Evolutionary conservation across 2,888 invertebrate species (phyloP), one percentile per base, ranked within the genome.

Genomic region (Hydrotaea cyrtoneurina): DNA sequence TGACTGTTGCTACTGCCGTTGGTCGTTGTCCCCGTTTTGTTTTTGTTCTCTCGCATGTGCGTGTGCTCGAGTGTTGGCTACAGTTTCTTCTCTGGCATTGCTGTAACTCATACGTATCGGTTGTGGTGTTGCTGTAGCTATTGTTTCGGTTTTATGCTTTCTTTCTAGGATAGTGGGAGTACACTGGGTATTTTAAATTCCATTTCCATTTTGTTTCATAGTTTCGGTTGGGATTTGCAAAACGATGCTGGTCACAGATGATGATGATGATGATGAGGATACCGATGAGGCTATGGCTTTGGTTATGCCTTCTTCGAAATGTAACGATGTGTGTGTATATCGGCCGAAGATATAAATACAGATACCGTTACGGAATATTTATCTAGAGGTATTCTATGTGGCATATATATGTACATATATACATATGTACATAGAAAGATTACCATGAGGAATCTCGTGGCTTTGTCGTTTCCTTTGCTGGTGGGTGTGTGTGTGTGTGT

Each of bases 11-110:
- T 81, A 81, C 62, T 62, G 36, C 64, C 72, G 43, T 82, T 80
- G 83, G 83, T 81, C 86, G 85, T 85, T 86, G 86, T 86, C 82
- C 83, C 79, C 78, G 77, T 85, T 86, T 79, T 75, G 31, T 71
- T 64, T 46, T 46, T 43, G 21, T 15, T 15, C 50, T 15, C 50
- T 50, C 7, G 39, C 50, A 50, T n/a, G n/a, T n/a, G n/a, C n/a
- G n/a, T n/a, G n/a, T n/a, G n/a, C n/a, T n/a, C n/a, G n/a, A n/a
- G n/a, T n/a, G n/a, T n/a, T n/a, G n/a, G n/a, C n/a, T n/a, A n/a
- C 39, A 39, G 1, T 39, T 13, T 4, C 39, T 39, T 39, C 39
- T 39, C 39, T 39, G 39, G 3, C 39, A 10, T 31, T 39, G 39
- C 11, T 2, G 39, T 39, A 39, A 8, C 39, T 39, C 39, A 2